Conservation (phyloP, 92 coral and sea anemone genomes). For the Zoanthus sansibaricus region DNA sequence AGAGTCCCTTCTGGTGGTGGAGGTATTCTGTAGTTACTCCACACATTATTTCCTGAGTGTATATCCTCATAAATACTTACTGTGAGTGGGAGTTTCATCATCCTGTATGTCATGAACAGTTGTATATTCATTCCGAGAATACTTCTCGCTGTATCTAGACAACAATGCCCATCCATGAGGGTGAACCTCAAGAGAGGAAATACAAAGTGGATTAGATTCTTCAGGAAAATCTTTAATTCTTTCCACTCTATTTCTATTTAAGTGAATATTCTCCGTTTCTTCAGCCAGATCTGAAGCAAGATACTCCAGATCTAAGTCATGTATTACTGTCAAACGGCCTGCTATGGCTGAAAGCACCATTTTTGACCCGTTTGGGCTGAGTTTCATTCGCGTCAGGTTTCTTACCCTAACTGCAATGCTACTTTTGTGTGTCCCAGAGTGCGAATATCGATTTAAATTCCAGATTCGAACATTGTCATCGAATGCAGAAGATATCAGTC, state of each 20-base stretch:
- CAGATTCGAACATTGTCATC: constrained; percentile 92
- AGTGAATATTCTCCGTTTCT: constrained; percentile 54
- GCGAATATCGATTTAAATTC: constrained; percentile 79
- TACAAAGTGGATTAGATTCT: constrained; percentile 78
- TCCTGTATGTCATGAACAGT: constrained; percentile 93
- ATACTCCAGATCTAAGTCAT: constrained; percentile 77
- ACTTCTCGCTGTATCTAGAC: constrained; percentile 77
- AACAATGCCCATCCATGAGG: constrained; percentile 90
- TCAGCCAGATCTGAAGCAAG: constrained; percentile 63
- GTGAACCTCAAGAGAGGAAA: constrained; percentile 92
- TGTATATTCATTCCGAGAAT: constrained; percentile 84
- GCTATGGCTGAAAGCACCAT: constrained; percentile 84
- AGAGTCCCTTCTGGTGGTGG: no score
- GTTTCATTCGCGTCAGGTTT: constrained; percentile 86
- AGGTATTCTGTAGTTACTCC: no score
- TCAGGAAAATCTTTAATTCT: constrained; percentile 82
- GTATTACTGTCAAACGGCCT: constrained; percentile 77
- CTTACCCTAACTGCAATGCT: constrained; percentile 56
- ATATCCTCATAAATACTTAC: constrained; percentile 1
- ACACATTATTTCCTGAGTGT: neutral
- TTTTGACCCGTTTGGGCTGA: constrained; percentile 85
- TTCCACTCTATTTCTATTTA: constrained; percentile 69
- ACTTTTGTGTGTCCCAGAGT: constrained; percentile 53
- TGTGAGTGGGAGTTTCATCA: neutral
- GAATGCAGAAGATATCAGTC: constrained; percentile 89